A percentile compares a stretch with the other conserved stretches of the same genome.
Evolutionary conservation across 1,140 invertebrate species (phyloP).

Genomic region (Drosophila pseudoobscura): DNA sequence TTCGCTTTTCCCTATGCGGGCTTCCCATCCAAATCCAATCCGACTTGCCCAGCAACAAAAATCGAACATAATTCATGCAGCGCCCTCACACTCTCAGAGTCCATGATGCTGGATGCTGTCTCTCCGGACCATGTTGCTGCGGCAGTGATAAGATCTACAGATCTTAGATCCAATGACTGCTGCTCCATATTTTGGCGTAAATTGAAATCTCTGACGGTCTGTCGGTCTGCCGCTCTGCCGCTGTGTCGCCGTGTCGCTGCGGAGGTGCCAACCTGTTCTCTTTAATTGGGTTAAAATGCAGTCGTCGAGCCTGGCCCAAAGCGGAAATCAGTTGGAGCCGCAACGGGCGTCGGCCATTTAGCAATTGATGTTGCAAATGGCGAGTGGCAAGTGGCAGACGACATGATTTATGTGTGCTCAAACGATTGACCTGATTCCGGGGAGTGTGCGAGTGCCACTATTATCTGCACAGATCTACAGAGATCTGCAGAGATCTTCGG

Average conservation of each 20-base stretch:
- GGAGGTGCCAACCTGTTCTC: constrained; percentile 75
- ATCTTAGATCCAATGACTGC: constrained; percentile 31
- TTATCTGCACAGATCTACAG: too few species aligned
- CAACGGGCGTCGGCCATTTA: constrained; percentile 71
- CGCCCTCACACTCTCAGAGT: constrained; percentile 14
- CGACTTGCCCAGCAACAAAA: constrained; percentile 9
- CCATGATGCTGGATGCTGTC: constrained; percentile 11
- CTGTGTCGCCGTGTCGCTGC: constrained; percentile 24
- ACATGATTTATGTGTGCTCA: constrained; percentile 66
- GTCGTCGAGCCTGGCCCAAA: constrained; percentile 59
- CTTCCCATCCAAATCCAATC: background rate
- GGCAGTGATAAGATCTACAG: constrained; percentile 47
- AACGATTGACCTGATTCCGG: constrained; percentile 53
- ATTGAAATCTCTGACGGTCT: constrained; percentile 57
- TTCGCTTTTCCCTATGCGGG: constrained; percentile 26
- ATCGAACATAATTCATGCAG: background rate
- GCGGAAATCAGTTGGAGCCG: constrained; percentile 46
- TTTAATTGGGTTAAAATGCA: constrained; percentile 77
- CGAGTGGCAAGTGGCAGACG: constrained; percentile 6
- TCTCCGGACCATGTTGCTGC: background rate
- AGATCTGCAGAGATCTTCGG: too few species aligned
- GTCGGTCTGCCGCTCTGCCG: constrained; percentile 12
- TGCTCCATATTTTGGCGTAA: constrained; percentile 70
- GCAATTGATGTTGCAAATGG: constrained; percentile 46
- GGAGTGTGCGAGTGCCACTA: too few species aligned